Conservation (phyloP, 1,140 invertebrate species). For the Anagrus nilaparvatae region DNA sequence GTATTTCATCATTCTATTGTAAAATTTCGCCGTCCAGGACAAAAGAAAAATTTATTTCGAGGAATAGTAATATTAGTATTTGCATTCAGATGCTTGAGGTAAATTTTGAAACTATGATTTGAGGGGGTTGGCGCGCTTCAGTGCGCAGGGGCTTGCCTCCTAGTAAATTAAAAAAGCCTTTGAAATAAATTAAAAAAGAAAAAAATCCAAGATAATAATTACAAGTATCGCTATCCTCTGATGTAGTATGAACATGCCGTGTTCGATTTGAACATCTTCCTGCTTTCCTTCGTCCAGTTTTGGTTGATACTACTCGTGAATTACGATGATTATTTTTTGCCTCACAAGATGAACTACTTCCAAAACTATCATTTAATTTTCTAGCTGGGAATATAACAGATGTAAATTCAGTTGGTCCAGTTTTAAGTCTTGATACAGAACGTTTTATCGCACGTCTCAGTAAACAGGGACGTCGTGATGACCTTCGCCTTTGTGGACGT, state of each 20-base stretch:
- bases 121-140: too few relatives aligned
- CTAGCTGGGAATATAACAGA: conserved; percentile 42
- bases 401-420: conserved; percentile 41
- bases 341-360: conserved; percentile 38
- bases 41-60: too few relatives aligned
- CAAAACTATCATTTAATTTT: conserved; percentile 36
- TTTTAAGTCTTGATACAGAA: conserved; percentile 40
- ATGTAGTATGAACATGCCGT: conserved; percentile 37
- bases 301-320: neutral
- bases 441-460: conserved; percentile 37
- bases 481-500: conserved; percentile 35
- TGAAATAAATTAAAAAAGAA: too few relatives aligned
- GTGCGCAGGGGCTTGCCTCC: too few relatives aligned
- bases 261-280: conserved; percentile 25
- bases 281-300: conserved; percentile 21
- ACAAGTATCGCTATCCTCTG: conserved; percentile 53
- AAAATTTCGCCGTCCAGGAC: too few relatives aligned
- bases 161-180: neutral
- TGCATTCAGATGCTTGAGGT: too few relatives aligned
- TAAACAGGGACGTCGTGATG: conserved; percentile 31
- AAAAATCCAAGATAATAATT: conserved; percentile 14
- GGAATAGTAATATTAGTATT: too few relatives aligned
- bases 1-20: too few relatives aligned
- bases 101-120: too few relatives aligned
- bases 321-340: conserved; percentile 12